phyloP scores from a whole-genome alignment of 2,888 invertebrate genomes.

The Limenitis arthemis region DNA sequence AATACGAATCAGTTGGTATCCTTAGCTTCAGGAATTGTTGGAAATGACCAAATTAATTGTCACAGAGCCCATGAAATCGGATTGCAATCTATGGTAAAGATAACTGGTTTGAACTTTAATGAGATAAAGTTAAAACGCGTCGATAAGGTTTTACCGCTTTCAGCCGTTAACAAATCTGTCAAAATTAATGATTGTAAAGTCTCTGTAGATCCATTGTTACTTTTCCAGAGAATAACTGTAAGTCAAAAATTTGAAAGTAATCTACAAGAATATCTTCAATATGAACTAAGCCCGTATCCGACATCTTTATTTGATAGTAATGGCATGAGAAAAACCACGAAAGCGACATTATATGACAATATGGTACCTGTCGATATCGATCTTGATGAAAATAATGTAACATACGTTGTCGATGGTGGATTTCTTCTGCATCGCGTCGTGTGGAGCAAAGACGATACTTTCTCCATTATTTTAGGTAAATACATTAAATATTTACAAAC shows the following conservation, averaged over 20 bases:
- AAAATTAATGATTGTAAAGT: conserved; percentile 25
- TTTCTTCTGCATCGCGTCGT: conserved; percentile 35
- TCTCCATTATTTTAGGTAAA: conserved; percentile 25
- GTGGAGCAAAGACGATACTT: conserved; percentile 31
- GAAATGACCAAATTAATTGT: conserved; percentile 28
- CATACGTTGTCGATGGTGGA: conserved; percentile 31
- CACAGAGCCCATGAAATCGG: conserved; percentile 29
- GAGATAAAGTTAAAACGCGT: conserved; percentile 31
- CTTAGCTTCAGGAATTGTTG: conserved; percentile 26
- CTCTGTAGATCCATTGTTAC: conserved; percentile 25
- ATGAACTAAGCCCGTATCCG: conserved; percentile 28
- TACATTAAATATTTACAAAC: conserved; percentile 27
- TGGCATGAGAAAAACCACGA: conserved; percentile 30
- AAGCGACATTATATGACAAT: conserved; percentile 27
- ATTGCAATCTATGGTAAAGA: conserved; percentile 28
- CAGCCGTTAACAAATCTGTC: conserved; percentile 17
- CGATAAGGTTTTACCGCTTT: conserved; percentile 29
- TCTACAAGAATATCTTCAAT: conserved; percentile 25
- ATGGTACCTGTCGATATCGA: conserved; percentile 21
- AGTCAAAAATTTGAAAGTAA: conserved; percentile 26
- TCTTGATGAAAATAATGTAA: conserved; percentile 25
- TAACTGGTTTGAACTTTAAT: conserved; percentile 25
- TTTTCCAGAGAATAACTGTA: conserved; percentile 25
- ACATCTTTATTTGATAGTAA: conserved; percentile 27
- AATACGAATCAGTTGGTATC: conserved; percentile 23